Conservation (phyloP, 2,888 invertebrate species). For the Caenorhabditis drosophilae region DNA sequence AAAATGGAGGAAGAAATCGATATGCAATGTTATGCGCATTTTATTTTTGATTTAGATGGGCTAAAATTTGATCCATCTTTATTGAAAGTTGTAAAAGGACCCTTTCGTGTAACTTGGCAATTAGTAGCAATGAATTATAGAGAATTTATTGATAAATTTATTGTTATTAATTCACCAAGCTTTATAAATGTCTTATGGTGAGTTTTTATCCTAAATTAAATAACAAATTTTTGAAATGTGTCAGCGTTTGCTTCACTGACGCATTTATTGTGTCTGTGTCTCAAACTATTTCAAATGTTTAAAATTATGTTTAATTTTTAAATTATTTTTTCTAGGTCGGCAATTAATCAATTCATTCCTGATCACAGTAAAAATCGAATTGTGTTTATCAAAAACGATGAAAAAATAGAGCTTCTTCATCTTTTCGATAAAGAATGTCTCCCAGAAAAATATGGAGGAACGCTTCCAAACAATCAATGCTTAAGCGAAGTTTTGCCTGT, state of each 20-base stretch:
- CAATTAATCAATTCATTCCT: slow-evolving; percentile 44
- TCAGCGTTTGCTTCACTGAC: too few species aligned
- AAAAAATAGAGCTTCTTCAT: slow-evolving; percentile 48
- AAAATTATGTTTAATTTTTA: too few species aligned
- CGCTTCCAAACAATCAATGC: slow-evolving; percentile 35
- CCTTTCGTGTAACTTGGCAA: slow-evolving; percentile 56
- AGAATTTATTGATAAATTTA: slow-evolving; percentile 56
- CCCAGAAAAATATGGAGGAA: slow-evolving; percentile 57
- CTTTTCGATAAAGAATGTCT: slow-evolving; percentile 44
- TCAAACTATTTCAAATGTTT: too few species aligned
- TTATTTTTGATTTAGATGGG: slow-evolving; percentile 55
- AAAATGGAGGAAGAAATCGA: slow-evolving; percentile 72
- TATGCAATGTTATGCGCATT: slow-evolving; percentile 46
- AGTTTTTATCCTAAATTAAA: background rate
- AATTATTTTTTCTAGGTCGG: slow-evolving; percentile 32
- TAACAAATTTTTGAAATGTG: too few species aligned
- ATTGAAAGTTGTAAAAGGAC: slow-evolving; percentile 42
- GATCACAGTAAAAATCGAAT: slow-evolving; percentile 41
- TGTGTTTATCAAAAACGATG: slow-evolving; percentile 37
- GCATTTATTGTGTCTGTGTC: too few species aligned
- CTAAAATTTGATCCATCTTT: slow-evolving; percentile 47
- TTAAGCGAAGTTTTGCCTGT: slow-evolving; percentile 34
- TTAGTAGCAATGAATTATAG: slow-evolving; percentile 49
- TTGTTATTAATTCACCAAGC: slow-evolving; percentile 53
- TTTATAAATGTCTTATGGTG: slow-evolving; percentile 52